A percentile compares a stretch with the other conserved stretches of the same genome.
Evolutionary conservation across 2,797 vertebrate species (phyloP).

Genomic region (Nyctibius grandis): DNA sequence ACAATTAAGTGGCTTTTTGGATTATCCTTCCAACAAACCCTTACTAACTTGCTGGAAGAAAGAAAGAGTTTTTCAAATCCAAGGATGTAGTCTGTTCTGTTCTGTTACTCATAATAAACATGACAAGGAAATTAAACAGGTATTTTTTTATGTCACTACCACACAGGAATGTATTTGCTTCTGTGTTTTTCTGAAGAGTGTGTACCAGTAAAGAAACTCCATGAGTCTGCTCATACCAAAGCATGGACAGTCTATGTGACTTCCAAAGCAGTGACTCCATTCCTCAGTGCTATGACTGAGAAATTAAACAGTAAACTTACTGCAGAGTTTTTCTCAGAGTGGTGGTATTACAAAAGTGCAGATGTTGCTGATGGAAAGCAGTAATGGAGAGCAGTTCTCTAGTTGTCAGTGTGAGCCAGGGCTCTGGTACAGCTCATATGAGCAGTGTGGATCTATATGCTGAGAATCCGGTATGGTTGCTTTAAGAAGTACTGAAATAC

Average conservation of each 20-base stretch:
- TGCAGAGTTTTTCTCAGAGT: neutral
- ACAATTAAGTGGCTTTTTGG: neutral
- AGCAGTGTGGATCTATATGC: neutral
- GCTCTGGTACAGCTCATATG: accelerated
- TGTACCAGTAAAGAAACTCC: neutral
- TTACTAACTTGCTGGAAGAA: neutral
- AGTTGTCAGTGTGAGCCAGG: neutral
- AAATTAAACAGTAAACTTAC: neutral
- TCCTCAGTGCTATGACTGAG: neutral
- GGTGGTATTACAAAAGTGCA: neutral
- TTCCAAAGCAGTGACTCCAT: neutral
- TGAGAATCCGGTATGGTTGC: neutral
- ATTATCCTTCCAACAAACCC: neutral
- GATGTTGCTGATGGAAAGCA: neutral
- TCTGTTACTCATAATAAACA: neutral
- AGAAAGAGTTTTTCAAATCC: neutral
- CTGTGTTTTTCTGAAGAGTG: neutral
- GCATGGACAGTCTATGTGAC: accelerated
- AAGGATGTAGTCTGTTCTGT: neutral
- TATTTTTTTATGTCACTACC: neutral
- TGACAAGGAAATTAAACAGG: neutral
- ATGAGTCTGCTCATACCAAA: neutral
- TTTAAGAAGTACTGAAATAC: neutral
- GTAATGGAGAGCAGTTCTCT: neutral
- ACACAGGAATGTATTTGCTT: neutral